These are phyloP conservation scores for Drosophila busckii DNA, from an alignment of 1,140 invertebrate species.

Conservation along the genomic window DNA sequence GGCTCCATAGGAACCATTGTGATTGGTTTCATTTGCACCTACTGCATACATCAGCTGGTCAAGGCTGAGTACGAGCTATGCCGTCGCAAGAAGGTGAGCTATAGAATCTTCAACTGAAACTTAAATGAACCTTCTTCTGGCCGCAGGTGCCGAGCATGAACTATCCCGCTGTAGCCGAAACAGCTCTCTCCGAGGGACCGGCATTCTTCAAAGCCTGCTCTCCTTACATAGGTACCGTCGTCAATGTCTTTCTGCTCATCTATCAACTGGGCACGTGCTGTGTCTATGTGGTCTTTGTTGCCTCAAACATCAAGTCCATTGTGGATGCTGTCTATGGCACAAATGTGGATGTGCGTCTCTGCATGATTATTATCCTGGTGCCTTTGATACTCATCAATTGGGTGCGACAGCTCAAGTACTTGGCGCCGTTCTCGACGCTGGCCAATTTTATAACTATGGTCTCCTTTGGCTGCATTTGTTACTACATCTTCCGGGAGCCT, in stretches of 20 bases:
- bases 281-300: conserved; percentile 92
- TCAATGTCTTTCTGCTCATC: conserved; percentile 86
- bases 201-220: conserved; percentile 81
- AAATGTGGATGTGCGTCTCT: conserved; percentile 80
- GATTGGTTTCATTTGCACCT: conserved; percentile 87
- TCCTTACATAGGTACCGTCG: conserved; percentile 83
- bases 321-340: conserved; percentile 76
- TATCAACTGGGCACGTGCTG: conserved; percentile 94
- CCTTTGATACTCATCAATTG: conserved; percentile 87
- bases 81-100: conserved; percentile 80
- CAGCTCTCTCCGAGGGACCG: conserved; percentile 85
- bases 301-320: conserved; percentile 85
- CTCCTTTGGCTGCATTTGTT: conserved; percentile 85
- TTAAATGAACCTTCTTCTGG: not conserved
- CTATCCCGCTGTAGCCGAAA: conserved; percentile 85
- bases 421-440: conserved; percentile 86
- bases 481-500: conserved; percentile 83
- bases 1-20: conserved; percentile 84
- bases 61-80: conserved; percentile 85
- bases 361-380: conserved; percentile 84
- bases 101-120: not conserved
- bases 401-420: conserved; percentile 85
- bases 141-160: conserved; percentile 84
- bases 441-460: conserved; percentile 85
- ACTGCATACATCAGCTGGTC: conserved; percentile 88